Base-by-base conservation (phyloP, 2,888 invertebrate genomes). In the Osmoderma eremita region DNA sequence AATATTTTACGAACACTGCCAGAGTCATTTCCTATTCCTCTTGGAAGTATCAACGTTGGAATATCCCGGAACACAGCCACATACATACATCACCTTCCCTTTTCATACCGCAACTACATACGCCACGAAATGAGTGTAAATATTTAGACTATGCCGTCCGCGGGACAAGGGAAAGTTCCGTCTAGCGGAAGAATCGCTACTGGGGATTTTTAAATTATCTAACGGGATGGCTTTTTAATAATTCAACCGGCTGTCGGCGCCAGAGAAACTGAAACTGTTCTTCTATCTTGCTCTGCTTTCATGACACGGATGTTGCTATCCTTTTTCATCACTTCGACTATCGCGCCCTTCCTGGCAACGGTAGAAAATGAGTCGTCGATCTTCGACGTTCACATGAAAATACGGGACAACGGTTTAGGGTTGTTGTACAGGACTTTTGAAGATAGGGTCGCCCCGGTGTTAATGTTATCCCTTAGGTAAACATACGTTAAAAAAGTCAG, bases 181-280 rank as follows among this genome's bases (percentile, higher is more conserved):
- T 61, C 41, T 61, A 48, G 42, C 58, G 58, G 58, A 61, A 61
- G 58, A 61, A 61, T 54, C 38, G 54, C 30, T 45, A 61, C 45
- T 30, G 30, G 58, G 48, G 45, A 61, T 61, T 61, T 61, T 61
- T 58, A 58, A 58, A 58, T 58, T 61, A 61, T 45, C 58, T 61
- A 61, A 61, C 58, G 58, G 58, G 58, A 61, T 61, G 58, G 45
- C 45, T 61, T 61, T 61, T 61, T 61, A 61, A 61, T 61, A 61
- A 61, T 61, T 61, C 58, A 61, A 30, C 54, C 48, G 58, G 45
- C 45, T 45, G 45, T 61, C 45, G 36, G 42, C 41, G 41, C 15
- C n/a, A n/a, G 58, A 36, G 12, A 61, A 45, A 61, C 17, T n/a
- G 10, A 22, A n/a, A 22, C 15, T 13, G 12, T 5, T 8, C 20